phyloP scores from a whole-genome alignment of 2,797 vertebrate genomes.

The Paedocypris micromegethes region DNA sequence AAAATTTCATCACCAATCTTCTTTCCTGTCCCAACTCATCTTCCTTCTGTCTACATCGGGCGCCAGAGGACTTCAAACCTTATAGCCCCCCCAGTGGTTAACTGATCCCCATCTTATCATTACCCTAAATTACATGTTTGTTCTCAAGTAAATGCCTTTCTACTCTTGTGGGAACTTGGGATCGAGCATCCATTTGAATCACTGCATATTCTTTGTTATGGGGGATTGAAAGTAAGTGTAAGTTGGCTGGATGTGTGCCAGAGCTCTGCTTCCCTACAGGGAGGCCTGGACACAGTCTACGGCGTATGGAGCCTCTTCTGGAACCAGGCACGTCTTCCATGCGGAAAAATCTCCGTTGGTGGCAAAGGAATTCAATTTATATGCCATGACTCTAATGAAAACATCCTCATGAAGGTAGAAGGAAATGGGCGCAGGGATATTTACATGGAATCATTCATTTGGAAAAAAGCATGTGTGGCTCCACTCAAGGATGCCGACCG shows the following conservation, averaged over 20 bases:
- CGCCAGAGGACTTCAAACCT: conserved; percentile 64
- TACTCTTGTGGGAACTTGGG: conserved; percentile 33
- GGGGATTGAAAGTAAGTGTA: conserved; percentile 40
- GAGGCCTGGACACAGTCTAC: conserved; percentile 36
- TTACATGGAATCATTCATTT: conserved; percentile 61
- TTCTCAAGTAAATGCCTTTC: conserved; percentile 50
- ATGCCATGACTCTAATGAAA: conserved; percentile 46
- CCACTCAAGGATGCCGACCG: conserved; percentile 34
- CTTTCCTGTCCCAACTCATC: conserved; percentile 33
- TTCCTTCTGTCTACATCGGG: conserved; percentile 48
- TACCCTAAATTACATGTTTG: conserved; percentile 72
- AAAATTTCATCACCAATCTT: conserved; percentile 30
- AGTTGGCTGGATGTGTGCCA: conserved; percentile 51
- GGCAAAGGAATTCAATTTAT: conserved; percentile 55
- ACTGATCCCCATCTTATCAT: conserved; percentile 65
- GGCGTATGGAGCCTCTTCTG: conserved; percentile 45
- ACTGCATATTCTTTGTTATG: conserved; percentile 36
- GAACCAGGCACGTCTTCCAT: conserved; percentile 53
- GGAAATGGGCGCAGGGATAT: conserved; percentile 57
- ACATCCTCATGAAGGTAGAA: conserved; percentile 50
- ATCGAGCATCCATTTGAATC: conserved; percentile 38
- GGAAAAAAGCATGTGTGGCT: conserved; percentile 41
- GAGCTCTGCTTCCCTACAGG: conserved; percentile 43
- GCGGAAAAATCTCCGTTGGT: conserved; percentile 56
- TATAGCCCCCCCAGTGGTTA: conserved; percentile 66